Percentiles rank a stretch among this genome's conserved stretches.
These are phyloP conservation scores for Elephas maximus DNA, from an alignment of 2,113 vertebrate genomes.

Conservation along the genomic window DNA sequence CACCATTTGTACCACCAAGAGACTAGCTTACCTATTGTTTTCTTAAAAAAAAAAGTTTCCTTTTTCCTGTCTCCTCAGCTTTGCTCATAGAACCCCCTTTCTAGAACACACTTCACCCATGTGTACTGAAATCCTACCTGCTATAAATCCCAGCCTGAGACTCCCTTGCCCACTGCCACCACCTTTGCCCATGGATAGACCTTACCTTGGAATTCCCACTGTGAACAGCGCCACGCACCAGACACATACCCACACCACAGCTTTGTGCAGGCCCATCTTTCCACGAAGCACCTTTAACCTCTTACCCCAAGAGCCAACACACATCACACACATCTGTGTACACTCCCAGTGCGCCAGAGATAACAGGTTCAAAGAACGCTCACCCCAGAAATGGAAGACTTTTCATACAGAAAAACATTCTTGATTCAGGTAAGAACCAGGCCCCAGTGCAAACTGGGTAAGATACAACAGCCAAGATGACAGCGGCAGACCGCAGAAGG, in stretches of 20 bases:
- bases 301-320: too few relatives aligned
- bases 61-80: background rate
- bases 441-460: accelerated
- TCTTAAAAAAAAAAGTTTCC: too few relatives aligned
- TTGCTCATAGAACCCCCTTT: background rate
- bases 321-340: accelerated
- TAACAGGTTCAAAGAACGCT: accelerated
- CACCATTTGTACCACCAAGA: background rate
- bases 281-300: accelerated
- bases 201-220: background rate
- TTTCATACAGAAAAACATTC: background rate
- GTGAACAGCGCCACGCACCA: accelerated
- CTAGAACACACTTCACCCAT: accelerated
- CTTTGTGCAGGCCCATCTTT: accelerated
- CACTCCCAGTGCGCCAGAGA: accelerated
- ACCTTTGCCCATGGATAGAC: accelerated
- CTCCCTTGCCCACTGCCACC: too few relatives aligned
- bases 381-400: accelerated
- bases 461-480: accelerated
- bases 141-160: accelerated
- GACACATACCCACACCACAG: accelerated
- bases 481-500: too few relatives aligned
- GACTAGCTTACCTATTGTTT: background rate
- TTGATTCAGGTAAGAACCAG: accelerated
- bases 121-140: accelerated